phyloP scores from a whole-genome alignment of 2,888 invertebrate species.

The Julus scanicus region DNA sequence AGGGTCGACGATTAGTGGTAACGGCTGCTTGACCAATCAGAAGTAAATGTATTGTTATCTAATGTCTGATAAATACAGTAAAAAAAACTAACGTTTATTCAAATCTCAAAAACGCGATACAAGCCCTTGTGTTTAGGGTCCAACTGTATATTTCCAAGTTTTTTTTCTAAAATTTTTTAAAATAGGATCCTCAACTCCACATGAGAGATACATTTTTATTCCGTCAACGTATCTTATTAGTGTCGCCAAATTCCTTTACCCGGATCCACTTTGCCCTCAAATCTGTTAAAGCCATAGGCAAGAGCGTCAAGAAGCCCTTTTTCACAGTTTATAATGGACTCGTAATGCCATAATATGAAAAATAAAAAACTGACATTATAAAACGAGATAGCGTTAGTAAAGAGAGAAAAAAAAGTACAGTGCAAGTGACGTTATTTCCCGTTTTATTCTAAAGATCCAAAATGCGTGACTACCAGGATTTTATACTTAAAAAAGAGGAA shows the following conservation, averaged over 20 bases:
- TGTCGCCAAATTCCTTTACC: not conserved
- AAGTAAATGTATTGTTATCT: no score
- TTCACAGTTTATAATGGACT: constrained; percentile 2
- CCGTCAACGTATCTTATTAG: constrained; percentile 3
- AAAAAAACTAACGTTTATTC: no score
- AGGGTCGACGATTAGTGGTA: constrained; percentile 8
- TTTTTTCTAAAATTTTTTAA: not conserved
- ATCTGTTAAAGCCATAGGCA: constrained; percentile 10
- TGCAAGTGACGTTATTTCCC: not conserved
- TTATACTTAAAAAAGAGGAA: not conserved
- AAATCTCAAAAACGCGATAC: no score
- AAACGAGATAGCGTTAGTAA: not conserved
- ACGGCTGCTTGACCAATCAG: not conserved
- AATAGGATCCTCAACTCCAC: not conserved
- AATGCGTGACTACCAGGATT: not conserved
- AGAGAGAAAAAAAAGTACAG: not conserved
- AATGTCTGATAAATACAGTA: no score
- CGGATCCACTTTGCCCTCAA: not conserved
- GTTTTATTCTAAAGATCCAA: not conserved
- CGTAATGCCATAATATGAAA: not conserved
- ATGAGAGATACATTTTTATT: not conserved
- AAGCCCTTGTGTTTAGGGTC: no score
- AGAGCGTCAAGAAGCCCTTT: not conserved
- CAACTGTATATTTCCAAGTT: not conserved
- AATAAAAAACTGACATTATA: not conserved